Percentiles rank a stretch among this genome's conserved stretches.
phyloP scores from a whole-genome alignment of 2,797 vertebrate species.

The Sebastes itinus region DNA sequence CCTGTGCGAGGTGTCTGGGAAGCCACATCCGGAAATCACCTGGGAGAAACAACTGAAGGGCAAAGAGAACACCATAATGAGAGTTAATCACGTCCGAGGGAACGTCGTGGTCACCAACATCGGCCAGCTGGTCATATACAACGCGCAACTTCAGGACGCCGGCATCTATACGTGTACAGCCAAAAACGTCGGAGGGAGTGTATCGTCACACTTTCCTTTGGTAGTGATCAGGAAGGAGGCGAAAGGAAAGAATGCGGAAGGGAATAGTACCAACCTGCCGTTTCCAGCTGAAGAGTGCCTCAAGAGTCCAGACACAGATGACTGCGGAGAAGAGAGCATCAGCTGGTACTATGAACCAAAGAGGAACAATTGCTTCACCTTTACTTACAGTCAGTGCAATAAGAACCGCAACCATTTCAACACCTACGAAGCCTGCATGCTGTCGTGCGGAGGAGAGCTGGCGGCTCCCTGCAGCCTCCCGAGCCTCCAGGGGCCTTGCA shows the following conservation, averaged over 20 bases:
- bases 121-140: conserved; percentile 96
- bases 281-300: conserved; percentile 90
- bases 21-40: conserved; percentile 91
- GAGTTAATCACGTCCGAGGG: conserved; percentile 90
- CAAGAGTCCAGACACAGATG: conserved; percentile 89
- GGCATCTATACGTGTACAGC: conserved; percentile 96
- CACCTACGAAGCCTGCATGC: conserved; percentile 90
- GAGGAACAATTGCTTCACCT: conserved; percentile 96
- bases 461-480: conserved; percentile 91
- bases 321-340: conserved; percentile 93
- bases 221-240: conserved; percentile 85
- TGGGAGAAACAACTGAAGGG: conserved; percentile 95
- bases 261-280: conserved; percentile 82
- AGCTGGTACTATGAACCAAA: conserved; percentile 96
- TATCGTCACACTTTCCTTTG: conserved; percentile 90
- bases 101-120: conserved; percentile 98
- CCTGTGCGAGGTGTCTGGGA: conserved; percentile 92
- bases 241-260: conserved; percentile 70
- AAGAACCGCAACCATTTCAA: conserved; percentile 94
- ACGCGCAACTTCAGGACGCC: conserved; percentile 89
- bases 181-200: conserved; percentile 86
- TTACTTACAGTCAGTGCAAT: conserved; percentile 93
- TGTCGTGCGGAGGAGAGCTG: conserved; percentile 90
- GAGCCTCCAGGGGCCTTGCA: conserved; percentile 93
- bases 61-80: conserved; percentile 91